Evolutionary conservation across 2,888 invertebrate species (phyloP).

Genomic region (Ellobium chinense): DNA sequence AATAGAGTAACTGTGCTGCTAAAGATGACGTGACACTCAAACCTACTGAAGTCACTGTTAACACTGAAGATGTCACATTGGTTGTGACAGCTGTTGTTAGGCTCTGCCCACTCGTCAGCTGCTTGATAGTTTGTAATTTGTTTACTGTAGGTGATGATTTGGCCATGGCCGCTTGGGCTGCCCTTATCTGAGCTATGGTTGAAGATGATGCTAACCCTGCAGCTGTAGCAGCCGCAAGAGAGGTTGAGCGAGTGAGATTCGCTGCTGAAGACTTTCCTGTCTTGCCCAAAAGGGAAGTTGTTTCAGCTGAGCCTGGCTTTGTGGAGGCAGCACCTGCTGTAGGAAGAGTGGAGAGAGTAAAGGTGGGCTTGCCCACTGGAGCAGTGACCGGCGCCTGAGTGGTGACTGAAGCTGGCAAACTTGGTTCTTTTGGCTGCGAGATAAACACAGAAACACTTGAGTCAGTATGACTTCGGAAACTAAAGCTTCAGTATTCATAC

Average conservation of each 20-base stretch:
- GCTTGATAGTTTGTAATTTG: constrained; percentile 43
- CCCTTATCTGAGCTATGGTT: constrained; percentile 38
- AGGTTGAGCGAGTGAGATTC: not conserved
- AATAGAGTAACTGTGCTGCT: constrained; percentile 45
- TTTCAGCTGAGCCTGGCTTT: constrained; percentile 16
- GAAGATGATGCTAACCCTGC: not conserved
- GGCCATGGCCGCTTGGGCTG: constrained; percentile 37
- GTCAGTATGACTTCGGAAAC: too few relatives aligned
- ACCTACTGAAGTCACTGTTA: constrained; percentile 44
- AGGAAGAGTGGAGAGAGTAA: constrained; percentile 38
- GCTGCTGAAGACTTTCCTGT: constrained; percentile 15
- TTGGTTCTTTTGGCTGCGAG: constrained; percentile 24
- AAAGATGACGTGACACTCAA: constrained; percentile 35
- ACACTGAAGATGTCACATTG: constrained; percentile 27
- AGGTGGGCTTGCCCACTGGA: constrained; percentile 21
- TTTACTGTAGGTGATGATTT: constrained; percentile 18
- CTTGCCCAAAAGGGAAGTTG: constrained; percentile 26
- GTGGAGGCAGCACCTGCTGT: not conserved
- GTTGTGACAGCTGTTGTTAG: constrained; percentile 22
- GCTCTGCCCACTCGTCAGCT: constrained; percentile 24
- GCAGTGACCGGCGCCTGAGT: constrained; percentile 14
- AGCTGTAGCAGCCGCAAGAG: not conserved
- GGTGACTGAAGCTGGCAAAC: not conserved
- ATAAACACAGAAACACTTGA: too few relatives aligned
- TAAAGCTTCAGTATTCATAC: too few relatives aligned